Conservation (phyloP, 2,113 vertebrate genomes). For the Beaufortia kweichowensis region DNA sequence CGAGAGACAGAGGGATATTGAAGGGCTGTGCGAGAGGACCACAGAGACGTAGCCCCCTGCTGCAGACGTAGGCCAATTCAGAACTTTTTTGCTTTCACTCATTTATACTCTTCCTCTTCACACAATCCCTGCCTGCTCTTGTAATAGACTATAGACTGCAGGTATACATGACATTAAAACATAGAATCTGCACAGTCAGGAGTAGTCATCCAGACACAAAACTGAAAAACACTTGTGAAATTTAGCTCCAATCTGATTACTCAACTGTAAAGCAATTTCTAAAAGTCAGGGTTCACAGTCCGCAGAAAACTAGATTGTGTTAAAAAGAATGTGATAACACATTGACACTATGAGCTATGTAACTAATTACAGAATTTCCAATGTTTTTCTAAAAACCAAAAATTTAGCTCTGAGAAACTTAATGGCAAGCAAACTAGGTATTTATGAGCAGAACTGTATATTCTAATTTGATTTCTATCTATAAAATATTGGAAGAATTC, state of each 20-base stretch:
- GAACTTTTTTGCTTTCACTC: constrained; percentile 17
- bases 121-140: not conserved
- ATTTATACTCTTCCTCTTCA: constrained; percentile 12
- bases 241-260: no score
- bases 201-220: not conserved
- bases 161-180: not conserved
- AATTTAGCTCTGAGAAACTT: no score
- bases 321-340: not conserved
- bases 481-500: no score
- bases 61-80: constrained; percentile 59
- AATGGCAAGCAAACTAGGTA: no score
- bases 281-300: not conserved
- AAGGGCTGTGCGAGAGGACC: constrained; percentile 36
- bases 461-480: no score
- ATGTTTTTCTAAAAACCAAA: no score
- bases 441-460: no score
- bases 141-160: not conserved
- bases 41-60: constrained; percentile 60
- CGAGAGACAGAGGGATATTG: constrained; percentile 53
- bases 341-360: no score
- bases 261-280: no score
- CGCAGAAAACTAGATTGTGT: constrained; percentile 11
- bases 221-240: no score
- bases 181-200: not conserved
- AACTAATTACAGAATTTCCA: no score